Percentiles rank a stretch among this genome's conserved stretches.
Evolutionary conservation across 2,888 invertebrate species (phyloP).

Genomic region (Ctena decussata): DNA sequence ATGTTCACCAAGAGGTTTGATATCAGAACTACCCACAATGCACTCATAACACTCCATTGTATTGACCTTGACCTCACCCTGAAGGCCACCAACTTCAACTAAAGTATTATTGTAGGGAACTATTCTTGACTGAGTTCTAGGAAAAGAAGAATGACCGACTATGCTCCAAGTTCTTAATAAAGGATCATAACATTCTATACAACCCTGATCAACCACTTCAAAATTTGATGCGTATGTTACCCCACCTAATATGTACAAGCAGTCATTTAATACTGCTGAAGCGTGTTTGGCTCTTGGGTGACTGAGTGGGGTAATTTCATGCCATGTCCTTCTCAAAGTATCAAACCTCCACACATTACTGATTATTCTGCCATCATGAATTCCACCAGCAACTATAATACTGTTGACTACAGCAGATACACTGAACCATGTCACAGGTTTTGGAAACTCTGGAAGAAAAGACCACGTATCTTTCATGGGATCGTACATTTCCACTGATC

Average conservation of each 20-base stretch:
- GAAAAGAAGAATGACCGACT: constrained; percentile 83
- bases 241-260: constrained; percentile 85
- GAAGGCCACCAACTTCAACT: constrained; percentile 84
- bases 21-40: constrained; percentile 65
- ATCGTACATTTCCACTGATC: constrained; percentile 85
- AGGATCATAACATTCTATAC: constrained; percentile 84
- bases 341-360: constrained; percentile 85
- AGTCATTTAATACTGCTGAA: constrained; percentile 80
- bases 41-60: constrained; percentile 85
- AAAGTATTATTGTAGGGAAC: constrained; percentile 82
- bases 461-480: constrained; percentile 85
- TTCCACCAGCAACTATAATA: constrained; percentile 85
- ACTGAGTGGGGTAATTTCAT: constrained; percentile 77
- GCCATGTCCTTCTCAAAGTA: constrained; percentile 82
- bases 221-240: constrained; percentile 76
- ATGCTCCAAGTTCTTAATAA: constrained; percentile 78
- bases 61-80: constrained; percentile 80
- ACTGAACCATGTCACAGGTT: constrained; percentile 81
- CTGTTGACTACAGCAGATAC: constrained; percentile 81
- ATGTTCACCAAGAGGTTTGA: constrained; percentile 83
- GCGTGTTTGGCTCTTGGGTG: constrained; percentile 85
- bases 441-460: constrained; percentile 82
- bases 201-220: constrained; percentile 80
- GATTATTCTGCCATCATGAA: constrained; percentile 82
- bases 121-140: constrained; percentile 82